These are phyloP conservation scores for Hydractinia echinata DNA, from an alignment of 30 jellyfish, hydroid and myxozoan genomes.

Conservation along the genomic window DNA sequence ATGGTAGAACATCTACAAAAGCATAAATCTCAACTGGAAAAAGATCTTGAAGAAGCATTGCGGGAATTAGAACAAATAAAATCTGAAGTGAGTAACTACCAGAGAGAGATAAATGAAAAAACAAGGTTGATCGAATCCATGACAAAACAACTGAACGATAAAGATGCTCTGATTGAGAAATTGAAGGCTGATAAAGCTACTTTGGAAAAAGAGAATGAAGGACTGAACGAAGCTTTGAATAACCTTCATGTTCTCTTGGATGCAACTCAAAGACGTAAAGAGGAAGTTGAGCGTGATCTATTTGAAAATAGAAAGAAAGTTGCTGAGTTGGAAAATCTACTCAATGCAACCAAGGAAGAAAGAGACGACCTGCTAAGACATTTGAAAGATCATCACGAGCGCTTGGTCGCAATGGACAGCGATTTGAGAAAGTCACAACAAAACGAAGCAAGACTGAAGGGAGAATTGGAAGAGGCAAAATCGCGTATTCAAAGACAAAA, in stretches of 20 bases:
- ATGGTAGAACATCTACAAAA: constrained; percentile 58
- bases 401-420: constrained; percentile 37
- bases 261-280: constrained; percentile 78
- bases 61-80: constrained; percentile 40
- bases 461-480: constrained; percentile 89
- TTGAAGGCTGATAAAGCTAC: constrained; percentile 56
- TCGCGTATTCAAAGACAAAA: constrained; percentile 72
- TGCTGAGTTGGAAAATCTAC: constrained; percentile 68
- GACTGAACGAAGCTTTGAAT: constrained; percentile 51
- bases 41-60: constrained; percentile 45
- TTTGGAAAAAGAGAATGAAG: constrained; percentile 73
- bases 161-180: constrained; percentile 49
- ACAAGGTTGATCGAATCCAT: constrained; percentile 58
- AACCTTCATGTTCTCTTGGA: constrained; percentile 73
- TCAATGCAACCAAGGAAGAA: constrained; percentile 68
- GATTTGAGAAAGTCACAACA: constrained; percentile 68
- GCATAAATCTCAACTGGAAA: constrained; percentile 67
- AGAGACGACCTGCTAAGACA: constrained; percentile 68
- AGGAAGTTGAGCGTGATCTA: constrained; percentile 79
- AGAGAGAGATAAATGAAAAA: constrained; percentile 45
- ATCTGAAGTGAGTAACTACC: constrained; percentile 24
- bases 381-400: constrained; percentile 52
- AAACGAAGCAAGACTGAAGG: constrained; percentile 76
- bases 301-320: constrained; percentile 70
- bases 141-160: constrained; percentile 44